Conservation (phyloP, 2,113 vertebrate species). For the Triplophysa dalaica region DNA sequence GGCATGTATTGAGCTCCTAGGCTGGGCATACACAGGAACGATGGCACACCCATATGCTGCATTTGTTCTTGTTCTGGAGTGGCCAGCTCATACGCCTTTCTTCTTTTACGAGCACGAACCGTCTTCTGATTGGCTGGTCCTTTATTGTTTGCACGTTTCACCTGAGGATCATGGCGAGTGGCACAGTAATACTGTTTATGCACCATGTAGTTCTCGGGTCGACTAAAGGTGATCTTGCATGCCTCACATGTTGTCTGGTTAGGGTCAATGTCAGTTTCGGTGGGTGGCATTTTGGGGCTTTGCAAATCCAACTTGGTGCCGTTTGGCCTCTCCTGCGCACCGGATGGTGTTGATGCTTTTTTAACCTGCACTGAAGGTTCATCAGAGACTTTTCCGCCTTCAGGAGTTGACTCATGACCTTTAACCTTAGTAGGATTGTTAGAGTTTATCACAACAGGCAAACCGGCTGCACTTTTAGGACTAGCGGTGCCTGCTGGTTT, state of each 20-base stretch:
- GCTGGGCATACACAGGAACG: slow-evolving; percentile 77
- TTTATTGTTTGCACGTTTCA: slow-evolving; percentile 81
- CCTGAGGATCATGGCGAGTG: slow-evolving; percentile 82
- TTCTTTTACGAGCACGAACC: slow-evolving; percentile 84
- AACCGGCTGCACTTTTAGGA: slow-evolving; percentile 74
- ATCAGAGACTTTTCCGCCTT: slow-evolving; percentile 77
- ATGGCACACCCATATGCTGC: slow-evolving; percentile 72
- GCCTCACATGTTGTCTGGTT: slow-evolving; percentile 85
- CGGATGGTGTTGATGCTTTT: slow-evolving; percentile 72
- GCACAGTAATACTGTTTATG: slow-evolving; percentile 91
- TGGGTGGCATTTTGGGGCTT: slow-evolving; percentile 66
- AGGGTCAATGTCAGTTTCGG: slow-evolving; percentile 77
- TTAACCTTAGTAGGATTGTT: slow-evolving; percentile 76
- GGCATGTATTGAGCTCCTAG: slow-evolving; percentile 79
- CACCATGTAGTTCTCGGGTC: slow-evolving; percentile 84
- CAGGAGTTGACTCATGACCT: slow-evolving; percentile 74
- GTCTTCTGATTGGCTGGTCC: slow-evolving; percentile 84
- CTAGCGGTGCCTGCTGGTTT: slow-evolving; percentile 80
- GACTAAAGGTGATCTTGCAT: slow-evolving; percentile 88
- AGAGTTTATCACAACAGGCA: slow-evolving; percentile 74
- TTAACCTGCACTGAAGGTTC: slow-evolving; percentile 75
- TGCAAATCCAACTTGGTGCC: slow-evolving; percentile 77
- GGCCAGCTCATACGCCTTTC: slow-evolving; percentile 87
- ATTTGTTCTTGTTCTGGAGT: slow-evolving; percentile 80
- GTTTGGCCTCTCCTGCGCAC: slow-evolving; percentile 77